Evolutionary conservation across 2,888 invertebrate genomes (phyloP).

Genomic region (Bimastos eiseni): DNA sequence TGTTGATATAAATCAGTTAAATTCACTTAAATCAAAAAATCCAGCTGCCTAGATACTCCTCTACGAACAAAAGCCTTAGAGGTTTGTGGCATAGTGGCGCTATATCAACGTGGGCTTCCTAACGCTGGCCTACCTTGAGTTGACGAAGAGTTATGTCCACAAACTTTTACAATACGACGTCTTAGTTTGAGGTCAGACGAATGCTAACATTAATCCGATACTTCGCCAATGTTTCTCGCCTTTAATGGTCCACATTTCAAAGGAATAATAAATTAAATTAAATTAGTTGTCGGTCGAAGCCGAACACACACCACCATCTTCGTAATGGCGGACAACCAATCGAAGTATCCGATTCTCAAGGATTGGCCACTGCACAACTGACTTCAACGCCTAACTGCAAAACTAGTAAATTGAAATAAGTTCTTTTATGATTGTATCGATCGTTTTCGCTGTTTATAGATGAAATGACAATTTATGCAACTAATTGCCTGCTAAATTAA

Average conservation of each 20-base stretch:
- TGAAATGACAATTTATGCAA: background rate
- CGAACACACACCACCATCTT: background rate
- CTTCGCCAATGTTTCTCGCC: background rate
- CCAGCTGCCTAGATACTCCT: too few relatives aligned
- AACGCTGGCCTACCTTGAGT: background rate
- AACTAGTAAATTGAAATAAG: background rate
- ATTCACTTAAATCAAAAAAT: too few relatives aligned
- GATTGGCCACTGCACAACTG: background rate
- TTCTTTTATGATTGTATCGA: background rate
- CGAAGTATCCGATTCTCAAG: background rate
- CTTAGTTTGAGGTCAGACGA: background rate
- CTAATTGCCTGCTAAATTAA: background rate
- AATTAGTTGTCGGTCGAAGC: background rate
- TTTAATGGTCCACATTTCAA: constrained; percentile 19
- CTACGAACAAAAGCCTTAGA: too few relatives aligned
- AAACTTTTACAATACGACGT: constrained; percentile 13
- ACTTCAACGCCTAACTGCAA: background rate
- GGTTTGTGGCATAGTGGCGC: background rate
- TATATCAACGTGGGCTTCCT: background rate
- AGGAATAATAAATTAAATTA: constrained; percentile 8
- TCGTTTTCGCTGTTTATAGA: background rate
- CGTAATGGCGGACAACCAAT: background rate
- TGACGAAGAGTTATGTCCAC: background rate
- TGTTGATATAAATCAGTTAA: too few relatives aligned
- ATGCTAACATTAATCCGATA: constrained; percentile 5